Base-by-base conservation (phyloP, 2,888 invertebrate species). In the Micropterix aruncella region DNA sequence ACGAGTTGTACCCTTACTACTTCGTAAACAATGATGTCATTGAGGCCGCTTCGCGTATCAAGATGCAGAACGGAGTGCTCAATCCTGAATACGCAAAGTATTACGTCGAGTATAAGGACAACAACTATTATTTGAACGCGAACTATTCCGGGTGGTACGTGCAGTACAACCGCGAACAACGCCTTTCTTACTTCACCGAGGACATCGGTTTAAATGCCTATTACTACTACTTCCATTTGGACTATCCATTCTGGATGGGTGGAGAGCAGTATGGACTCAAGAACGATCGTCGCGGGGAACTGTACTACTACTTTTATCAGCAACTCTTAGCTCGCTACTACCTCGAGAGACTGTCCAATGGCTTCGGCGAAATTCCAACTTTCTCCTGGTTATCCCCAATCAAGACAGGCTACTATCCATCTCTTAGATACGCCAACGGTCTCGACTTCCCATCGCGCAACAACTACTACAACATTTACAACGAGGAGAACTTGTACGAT, bases 1-100 rank as follows among this genome's bases (percentile, higher is more conserved):
- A 82, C 54, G 83, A 83, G 66, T 63, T 80, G 19, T 65, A 72
- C 52, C 83, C 83, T 0, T 70, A 79, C 56, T 70, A 73, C 51
- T 83, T 76, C 66, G 71, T 76, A 49, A 77, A 77, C 57, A 59
- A 66, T 12, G 74, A 79, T 39, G 66, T 74, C 9, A 62, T 80
- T 52, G 53, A 58, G 39, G 66, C 63, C 44, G 58, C 67, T 15
- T 63, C 64, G 55, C 54, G 61, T 40, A 59, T 60, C 40, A 73
- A 72, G 53, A 65, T 66, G 62, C 64, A 64, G 52, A 52, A 55
- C 41, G 62, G 62, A 44, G 18, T 60, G 2, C 16, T 56, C 18
- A 36, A 42, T 36, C 60, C 66, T 46, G 50, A 54, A 38, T 7
- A 27, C 12, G 51, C 56, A 42, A 50, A 63, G 18, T 57, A 60